These are phyloP conservation scores for Athetis lepigone DNA, from an alignment of 2,888 invertebrate genomes.

Conservation along the genomic window DNA sequence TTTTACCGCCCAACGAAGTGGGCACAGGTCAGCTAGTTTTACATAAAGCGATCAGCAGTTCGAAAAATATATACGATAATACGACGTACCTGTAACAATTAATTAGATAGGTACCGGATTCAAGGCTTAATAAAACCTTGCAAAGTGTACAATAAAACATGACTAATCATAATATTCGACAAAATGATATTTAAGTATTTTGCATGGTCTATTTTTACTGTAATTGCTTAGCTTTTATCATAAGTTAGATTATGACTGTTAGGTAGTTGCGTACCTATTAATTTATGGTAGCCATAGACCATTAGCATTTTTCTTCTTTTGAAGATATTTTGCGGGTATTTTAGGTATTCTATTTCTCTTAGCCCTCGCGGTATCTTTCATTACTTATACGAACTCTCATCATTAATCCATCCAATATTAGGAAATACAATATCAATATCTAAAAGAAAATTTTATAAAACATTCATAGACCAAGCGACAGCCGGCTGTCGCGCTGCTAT, in stretches of 20 bases:
- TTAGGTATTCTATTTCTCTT: neutral
- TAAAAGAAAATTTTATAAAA: no score
- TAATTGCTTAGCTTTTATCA: neutral
- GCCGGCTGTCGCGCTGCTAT: no score
- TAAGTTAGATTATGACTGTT: neutral
- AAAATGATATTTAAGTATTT: constrained; percentile 6
- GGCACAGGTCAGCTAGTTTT: no score
- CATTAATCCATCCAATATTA: no score
- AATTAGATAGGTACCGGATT: neutral
- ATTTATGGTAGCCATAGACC: neutral
- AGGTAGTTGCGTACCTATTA: neutral
- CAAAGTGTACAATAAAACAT: constrained; percentile 30
- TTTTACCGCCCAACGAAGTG: no score
- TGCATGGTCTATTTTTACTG: constrained; percentile 2
- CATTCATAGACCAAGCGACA: no score
- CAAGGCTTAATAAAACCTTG: neutral
- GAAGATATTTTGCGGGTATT: neutral
- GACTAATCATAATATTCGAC: constrained; percentile 9
- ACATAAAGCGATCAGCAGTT: neutral
- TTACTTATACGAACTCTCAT: neutral
- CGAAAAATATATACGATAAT: neutral
- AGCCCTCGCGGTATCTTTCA: neutral
- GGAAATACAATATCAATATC: no score
- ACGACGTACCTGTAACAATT: no score
- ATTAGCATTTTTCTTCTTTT: neutral